Percentiles rank a stretch among this genome's conserved stretches.
phyloP scores from a whole-genome alignment of 2,113 vertebrate genomes.

The Bos indicus region DNA sequence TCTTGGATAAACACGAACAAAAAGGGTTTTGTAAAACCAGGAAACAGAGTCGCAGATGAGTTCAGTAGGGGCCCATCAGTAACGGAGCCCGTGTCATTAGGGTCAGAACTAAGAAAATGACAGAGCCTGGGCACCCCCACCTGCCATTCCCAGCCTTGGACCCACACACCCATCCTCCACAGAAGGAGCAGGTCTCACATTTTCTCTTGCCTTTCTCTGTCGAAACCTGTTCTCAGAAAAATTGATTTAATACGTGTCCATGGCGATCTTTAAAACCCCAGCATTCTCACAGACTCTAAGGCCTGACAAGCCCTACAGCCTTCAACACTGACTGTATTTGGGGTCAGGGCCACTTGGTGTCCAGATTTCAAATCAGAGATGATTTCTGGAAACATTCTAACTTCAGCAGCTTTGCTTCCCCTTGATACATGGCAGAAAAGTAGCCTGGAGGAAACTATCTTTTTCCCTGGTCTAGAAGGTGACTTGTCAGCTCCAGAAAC shows the following conservation, averaged over 20 bases:
- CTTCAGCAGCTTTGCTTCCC: not conserved
- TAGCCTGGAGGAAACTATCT: not conserved
- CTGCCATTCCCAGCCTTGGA: not conserved
- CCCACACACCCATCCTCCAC: not conserved
- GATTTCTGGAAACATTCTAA: not conserved
- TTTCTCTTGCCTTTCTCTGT: not conserved
- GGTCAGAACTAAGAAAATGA: not conserved
- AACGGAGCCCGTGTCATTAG: not conserved
- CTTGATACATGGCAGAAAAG: not conserved
- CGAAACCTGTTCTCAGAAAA: not conserved
- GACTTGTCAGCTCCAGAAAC: not conserved
- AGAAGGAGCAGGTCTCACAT: not conserved
- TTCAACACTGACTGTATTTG: not conserved
- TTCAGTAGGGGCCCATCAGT: not conserved
- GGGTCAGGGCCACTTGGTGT: not conserved
- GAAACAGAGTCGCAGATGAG: not conserved
- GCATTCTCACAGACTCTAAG: not conserved
- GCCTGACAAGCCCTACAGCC: not conserved
- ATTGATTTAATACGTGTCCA: not conserved
- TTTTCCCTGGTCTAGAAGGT: not conserved
- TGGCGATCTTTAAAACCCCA: not conserved
- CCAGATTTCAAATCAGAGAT: not conserved
- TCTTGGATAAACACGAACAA: not conserved
- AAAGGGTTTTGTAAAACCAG: not conserved
- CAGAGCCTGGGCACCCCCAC: accelerated